phyloP scores from a whole-genome alignment of 2,113 vertebrate species.

The Brachyhypopomus occidentalis region DNA sequence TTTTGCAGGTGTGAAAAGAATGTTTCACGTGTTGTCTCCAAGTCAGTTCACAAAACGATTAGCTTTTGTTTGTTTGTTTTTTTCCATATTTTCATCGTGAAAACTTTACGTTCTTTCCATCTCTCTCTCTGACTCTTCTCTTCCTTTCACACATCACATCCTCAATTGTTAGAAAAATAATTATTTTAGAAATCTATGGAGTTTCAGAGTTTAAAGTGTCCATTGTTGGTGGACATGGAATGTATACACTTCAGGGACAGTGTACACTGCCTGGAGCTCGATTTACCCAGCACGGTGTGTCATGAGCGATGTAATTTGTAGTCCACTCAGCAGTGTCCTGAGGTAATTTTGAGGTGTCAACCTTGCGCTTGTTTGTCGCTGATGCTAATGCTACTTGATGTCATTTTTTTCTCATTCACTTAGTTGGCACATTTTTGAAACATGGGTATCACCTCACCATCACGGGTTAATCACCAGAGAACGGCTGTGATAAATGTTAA shows the following conservation, averaged over 20 bases:
- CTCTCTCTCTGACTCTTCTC: not conserved
- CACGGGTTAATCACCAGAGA: not conserved
- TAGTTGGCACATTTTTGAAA: not conserved
- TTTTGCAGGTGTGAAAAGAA: constrained; percentile 65
- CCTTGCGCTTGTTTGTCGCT: constrained; percentile 1
- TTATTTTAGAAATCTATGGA: not conserved
- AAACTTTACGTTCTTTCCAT: not conserved
- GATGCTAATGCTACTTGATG: constrained; percentile 10
- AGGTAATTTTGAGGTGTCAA: constrained; percentile 4
- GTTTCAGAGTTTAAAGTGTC: not conserved
- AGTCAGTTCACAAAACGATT: constrained; percentile 59
- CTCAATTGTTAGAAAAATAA: not conserved
- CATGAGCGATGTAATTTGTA: constrained; percentile 1
- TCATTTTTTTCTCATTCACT: not conserved
- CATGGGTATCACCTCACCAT: not conserved
- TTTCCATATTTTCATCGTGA: not conserved
- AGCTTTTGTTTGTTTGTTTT: not conserved
- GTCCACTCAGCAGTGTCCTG: not conserved
- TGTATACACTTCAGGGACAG: not conserved
- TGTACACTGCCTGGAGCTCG: not conserved
- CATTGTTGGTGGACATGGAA: not conserved
- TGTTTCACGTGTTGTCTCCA: constrained; percentile 63
- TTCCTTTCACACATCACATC: not conserved
- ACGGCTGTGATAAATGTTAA: not conserved
- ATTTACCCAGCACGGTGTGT: not conserved